A percentile compares a stretch with the other conserved stretches of the same genome.
Conservation (phyloP, 2,113 vertebrate species). For the Rhinolophus ferrumequinum region DNA sequence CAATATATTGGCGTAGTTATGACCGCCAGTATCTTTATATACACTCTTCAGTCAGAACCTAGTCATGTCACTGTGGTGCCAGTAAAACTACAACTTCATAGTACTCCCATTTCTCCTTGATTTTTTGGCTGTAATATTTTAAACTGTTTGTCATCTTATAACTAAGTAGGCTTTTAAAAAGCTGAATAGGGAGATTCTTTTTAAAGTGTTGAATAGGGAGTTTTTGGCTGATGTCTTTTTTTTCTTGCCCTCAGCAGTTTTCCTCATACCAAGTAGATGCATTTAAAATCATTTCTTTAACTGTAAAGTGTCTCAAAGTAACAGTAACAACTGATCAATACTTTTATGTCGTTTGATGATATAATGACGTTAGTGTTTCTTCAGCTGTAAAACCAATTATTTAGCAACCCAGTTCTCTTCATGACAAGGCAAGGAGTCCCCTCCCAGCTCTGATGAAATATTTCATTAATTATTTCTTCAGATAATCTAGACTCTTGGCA, state of each 20-base stretch:
- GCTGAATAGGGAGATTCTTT: neutral
- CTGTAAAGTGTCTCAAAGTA: constrained; percentile 1
- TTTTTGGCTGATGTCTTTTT: neutral
- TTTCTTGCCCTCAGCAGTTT: neutral
- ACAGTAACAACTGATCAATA: neutral
- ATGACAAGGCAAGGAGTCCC: neutral
- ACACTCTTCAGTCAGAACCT: neutral
- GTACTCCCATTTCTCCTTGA: neutral
- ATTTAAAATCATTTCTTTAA: constrained; percentile 40
- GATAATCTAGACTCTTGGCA: neutral
- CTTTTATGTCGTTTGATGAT: constrained; percentile 12
- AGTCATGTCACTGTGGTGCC: neutral
- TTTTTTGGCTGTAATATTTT: neutral
- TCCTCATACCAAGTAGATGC: neutral
- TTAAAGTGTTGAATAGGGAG: neutral
- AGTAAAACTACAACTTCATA: neutral
- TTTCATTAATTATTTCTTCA: neutral
- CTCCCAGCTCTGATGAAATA: neutral
- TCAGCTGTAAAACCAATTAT: constrained; percentile 4
- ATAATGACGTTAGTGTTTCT: constrained; percentile 51
- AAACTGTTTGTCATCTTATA: neutral
- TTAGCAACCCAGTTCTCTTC: neutral
- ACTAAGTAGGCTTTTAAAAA: neutral
- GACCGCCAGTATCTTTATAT: neutral
- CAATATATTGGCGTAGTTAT: neutral